phyloP scores from a whole-genome alignment of 2,113 vertebrate species.

The sheep (Ovis aries) region DNA sequence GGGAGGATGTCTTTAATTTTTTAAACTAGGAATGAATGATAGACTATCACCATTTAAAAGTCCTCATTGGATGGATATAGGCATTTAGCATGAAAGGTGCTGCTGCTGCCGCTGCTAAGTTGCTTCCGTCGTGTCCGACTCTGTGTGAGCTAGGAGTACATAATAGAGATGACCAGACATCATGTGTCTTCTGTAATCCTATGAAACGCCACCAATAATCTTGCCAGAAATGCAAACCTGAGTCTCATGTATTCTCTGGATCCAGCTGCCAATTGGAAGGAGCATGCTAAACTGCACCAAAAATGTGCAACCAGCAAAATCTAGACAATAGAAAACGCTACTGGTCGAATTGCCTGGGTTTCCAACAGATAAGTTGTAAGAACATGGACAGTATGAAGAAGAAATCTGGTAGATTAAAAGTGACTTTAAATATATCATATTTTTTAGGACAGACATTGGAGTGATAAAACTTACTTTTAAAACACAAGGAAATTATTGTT shows the following conservation, averaged over 20 bases:
- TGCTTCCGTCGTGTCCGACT: rapidly evolving
- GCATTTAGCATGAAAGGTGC: not conserved
- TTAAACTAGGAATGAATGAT: not conserved
- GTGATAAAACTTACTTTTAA: not conserved
- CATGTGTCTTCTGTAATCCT: not conserved
- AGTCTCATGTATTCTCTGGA: not conserved
- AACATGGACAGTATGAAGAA: not conserved
- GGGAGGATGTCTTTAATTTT: not conserved
- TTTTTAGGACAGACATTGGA: not conserved
- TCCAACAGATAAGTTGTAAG: not conserved
- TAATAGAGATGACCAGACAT: not conserved
- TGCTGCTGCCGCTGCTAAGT: not conserved
- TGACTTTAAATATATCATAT: not conserved
- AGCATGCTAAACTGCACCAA: not conserved
- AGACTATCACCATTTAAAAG: not conserved
- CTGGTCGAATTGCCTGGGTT: not conserved
- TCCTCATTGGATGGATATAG: not conserved
- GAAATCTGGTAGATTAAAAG: not conserved
- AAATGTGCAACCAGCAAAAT: not conserved
- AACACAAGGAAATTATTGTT: not conserved
- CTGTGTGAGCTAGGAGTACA: not conserved
- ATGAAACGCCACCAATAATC: not conserved
- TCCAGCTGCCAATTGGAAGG: not conserved
- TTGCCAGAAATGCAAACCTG: not conserved
- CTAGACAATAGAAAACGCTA: not conserved